These are phyloP conservation scores for Trogon surrucura DNA, from an alignment of 2,113 vertebrate genomes.

Conservation along the genomic window DNA sequence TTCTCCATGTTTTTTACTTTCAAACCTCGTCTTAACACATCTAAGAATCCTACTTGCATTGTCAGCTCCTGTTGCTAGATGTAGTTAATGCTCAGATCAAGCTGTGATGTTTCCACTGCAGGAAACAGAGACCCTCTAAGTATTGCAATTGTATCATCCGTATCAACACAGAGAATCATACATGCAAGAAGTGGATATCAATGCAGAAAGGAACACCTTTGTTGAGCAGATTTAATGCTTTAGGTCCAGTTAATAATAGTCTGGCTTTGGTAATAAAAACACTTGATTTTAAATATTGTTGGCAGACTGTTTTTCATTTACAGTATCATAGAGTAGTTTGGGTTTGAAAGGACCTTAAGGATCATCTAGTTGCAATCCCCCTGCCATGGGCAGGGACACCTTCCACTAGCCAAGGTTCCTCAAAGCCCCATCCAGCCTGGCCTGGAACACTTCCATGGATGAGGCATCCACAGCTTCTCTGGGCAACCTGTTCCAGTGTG, in stretches of 20 bases:
- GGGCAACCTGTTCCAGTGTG: background rate
- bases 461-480: too few relatives aligned
- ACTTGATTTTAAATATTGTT: background rate
- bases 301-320: background rate
- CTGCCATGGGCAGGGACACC: too few relatives aligned
- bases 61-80: background rate
- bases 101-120: background rate
- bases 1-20: background rate
- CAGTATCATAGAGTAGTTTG: background rate
- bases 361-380: too few relatives aligned
- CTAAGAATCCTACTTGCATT: background rate
- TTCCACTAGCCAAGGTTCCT: too few relatives aligned
- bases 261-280: background rate
- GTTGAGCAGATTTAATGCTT: background rate
- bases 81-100: conserved; percentile 7
- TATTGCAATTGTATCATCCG: background rate
- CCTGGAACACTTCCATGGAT: too few relatives aligned
- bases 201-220: background rate
- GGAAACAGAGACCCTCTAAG: background rate
- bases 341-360: background rate
- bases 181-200: background rate
- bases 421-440: too few relatives aligned
- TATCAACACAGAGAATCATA: background rate
- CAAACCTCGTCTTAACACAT: background rate
- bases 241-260: background rate